phyloP scores from a whole-genome alignment of 1,140 invertebrate genomes.

The Drosophila oshimai region DNA sequence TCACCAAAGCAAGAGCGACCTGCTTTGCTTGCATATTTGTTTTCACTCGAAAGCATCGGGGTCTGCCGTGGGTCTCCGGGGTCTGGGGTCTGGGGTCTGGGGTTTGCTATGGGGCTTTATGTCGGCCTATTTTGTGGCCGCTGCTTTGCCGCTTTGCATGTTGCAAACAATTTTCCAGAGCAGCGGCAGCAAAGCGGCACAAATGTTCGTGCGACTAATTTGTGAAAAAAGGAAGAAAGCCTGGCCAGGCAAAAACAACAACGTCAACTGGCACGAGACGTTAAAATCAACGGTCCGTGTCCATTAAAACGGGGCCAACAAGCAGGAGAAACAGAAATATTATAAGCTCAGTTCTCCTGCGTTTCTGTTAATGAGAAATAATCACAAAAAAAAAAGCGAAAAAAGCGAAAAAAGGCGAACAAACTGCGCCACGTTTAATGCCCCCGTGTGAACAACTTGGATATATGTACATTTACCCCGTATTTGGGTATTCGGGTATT shows the following conservation, averaged over 20 bases:
- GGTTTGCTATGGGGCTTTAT: conserved; percentile 17
- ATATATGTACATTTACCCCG: not conserved
- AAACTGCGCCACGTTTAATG: conserved; percentile 13
- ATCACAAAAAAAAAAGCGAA: conserved; percentile 36
- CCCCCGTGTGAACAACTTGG: not conserved
- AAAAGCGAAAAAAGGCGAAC: conserved; percentile 5
- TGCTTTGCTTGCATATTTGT: conserved; percentile 54
- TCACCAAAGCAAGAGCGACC: too few relatives aligned
- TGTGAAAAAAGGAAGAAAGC: conserved; percentile 59
- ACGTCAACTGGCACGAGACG: conserved; percentile 62
- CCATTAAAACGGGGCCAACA: conserved; percentile 70
- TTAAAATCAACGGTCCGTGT: conserved; percentile 71
- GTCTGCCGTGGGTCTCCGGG: conserved; percentile 1
- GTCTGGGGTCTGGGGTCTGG: not conserved
- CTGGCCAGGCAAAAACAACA: conserved; percentile 12
- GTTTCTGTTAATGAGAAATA: conserved; percentile 74
- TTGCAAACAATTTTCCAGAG: conserved; percentile 70
- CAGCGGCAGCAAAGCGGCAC: conserved; percentile 55
- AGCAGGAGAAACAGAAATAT: not conserved
- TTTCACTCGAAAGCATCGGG: conserved; percentile 27
- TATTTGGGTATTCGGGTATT: not conserved
- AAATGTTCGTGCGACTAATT: conserved; percentile 80
- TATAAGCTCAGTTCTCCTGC: conserved; percentile 45
- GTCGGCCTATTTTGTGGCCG: conserved; percentile 66
- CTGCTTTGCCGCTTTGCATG: conserved; percentile 70